Percentiles rank a stretch among this genome's conserved stretches.
phyloP scores from a whole-genome alignment of 2,797 vertebrate species.

The Neostethus bicornis region DNA sequence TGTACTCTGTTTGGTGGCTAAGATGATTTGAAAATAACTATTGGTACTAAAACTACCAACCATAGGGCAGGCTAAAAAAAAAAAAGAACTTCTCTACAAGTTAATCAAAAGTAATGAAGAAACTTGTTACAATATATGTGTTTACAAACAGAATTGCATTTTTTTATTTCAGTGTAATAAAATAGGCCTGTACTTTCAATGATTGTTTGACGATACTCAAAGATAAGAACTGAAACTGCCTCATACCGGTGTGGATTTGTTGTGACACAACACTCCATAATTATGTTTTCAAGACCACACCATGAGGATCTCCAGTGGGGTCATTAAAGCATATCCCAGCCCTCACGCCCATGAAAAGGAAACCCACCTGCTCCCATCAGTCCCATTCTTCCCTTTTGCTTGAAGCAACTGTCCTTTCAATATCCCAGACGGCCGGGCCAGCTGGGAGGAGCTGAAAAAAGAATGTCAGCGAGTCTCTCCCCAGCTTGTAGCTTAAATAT shows the following conservation, averaged over 20 bases:
- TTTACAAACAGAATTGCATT: no score
- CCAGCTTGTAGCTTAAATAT: conserved; percentile 80
- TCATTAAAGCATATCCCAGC: neutral
- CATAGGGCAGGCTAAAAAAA: no score
- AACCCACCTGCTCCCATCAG: conserved; percentile 79
- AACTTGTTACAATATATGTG: no score
- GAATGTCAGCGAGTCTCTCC: conserved; percentile 71
- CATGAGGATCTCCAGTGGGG: conserved; percentile 34
- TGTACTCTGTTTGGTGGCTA: no score
- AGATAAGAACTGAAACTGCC: neutral
- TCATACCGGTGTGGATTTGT: conserved; percentile 31
- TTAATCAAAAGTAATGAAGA: no score
- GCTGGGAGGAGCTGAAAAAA: conserved; percentile 79
- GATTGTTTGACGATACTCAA: neutral
- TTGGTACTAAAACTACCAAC: no score
- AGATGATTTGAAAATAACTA: no score
- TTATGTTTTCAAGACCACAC: conserved; percentile 42
- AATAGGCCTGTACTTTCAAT: neutral
- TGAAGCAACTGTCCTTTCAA: conserved; percentile 58
- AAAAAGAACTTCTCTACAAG: no score
- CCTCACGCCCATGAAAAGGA: conserved; percentile 34
- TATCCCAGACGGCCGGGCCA: conserved; percentile 67
- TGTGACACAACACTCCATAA: conserved; percentile 44
- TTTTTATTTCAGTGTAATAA: no score
- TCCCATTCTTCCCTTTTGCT: conserved; percentile 55